Base-by-base conservation (phyloP, 2,888 invertebrate species). In the Morpho helenor region DNA sequence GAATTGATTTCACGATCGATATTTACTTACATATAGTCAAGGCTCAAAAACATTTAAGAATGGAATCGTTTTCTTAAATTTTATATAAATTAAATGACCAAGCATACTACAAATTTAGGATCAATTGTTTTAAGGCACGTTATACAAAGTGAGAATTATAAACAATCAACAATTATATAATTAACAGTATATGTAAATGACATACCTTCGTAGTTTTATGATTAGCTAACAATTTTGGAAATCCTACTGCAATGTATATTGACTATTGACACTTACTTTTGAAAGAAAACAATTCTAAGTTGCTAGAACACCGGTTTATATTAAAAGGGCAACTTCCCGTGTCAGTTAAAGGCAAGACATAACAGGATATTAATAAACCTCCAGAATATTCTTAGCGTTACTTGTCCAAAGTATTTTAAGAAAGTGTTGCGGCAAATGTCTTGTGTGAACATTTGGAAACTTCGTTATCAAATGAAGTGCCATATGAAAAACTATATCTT, bases 401-500 rank as follows among this genome's bases (percentile, higher is more conserved):
- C 47, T 47, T 23, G 48, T 51, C 16, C 43, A 43, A 42, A 42
- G 44, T 56, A 56, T 54, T 52, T 60, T 53, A 61, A 51, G 44
- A 46, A 44, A 53, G 57, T 58, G 51, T 58, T 22, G 59, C 51
- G 58, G 44, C 50, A 59, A 46, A 62, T 58, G 57, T 57, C 60
- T 49, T 39, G 54, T 57, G 59, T 65, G 53, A 55, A 60, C 49
- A 54, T 52, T 52, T 56, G 39, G 42, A 57, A 45, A 57, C 41
- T 56, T 49, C 46, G 10, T 47, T 44, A 46, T n/a, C 41, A 41
- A 43, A 43, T 57, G 40, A 52, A 49, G 66, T 69, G 64, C 65
- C 65, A 64, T 53, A 65, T 63, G 61, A 66, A 59, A 57, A 59
- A 61, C 63, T 69, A 66, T 64, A 59, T 59, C 64, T 65, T 60